A percentile compares a stretch with the other conserved stretches of the same genome.
These are phyloP conservation scores for Herminia tarsipennalis DNA, from an alignment of 2,888 invertebrate species.

Conservation along the genomic window DNA sequence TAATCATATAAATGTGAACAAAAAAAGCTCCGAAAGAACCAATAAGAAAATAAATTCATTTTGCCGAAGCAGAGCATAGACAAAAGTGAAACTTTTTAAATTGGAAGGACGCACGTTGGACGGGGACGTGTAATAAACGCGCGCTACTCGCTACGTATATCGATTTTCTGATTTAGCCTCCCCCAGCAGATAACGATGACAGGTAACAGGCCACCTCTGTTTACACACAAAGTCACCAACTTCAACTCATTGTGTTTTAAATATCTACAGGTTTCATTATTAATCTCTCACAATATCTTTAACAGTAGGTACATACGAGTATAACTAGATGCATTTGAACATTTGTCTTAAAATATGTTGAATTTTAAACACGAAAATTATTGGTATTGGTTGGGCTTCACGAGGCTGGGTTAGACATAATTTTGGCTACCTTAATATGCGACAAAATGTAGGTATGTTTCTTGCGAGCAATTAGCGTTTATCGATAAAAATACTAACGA, in stretches of 20 bases:
- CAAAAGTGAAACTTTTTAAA: conserved; percentile 58
- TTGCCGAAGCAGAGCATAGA: conserved; percentile 34
- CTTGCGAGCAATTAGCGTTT: too few species aligned
- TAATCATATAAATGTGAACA: neutral
- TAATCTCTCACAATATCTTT: too few species aligned
- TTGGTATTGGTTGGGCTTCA: too few species aligned
- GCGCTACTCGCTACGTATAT: conserved; percentile 60
- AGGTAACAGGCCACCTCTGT: conserved; percentile 58
- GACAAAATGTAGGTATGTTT: too few species aligned
- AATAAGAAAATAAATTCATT: conserved; percentile 44
- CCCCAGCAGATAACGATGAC: conserved; percentile 74
- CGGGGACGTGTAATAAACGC: conserved; percentile 58
- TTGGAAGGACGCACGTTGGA: conserved; percentile 48
- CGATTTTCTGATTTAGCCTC: conserved; percentile 83
- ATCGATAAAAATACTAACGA: too few species aligned
- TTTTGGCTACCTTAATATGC: too few species aligned
- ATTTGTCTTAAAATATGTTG: too few species aligned
- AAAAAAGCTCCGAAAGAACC: conserved; percentile 26
- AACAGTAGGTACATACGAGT: too few species aligned
- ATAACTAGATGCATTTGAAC: too few species aligned
- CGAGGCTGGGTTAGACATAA: too few species aligned
- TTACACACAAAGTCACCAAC: conserved; percentile 13
- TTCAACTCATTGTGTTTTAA: conserved; percentile 3
- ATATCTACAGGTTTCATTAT: neutral
- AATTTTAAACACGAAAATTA: too few species aligned